These are phyloP conservation scores for Forbesichthys papilliferus DNA, from an alignment of 2,113 vertebrate genomes.

Conservation along the genomic window DNA sequence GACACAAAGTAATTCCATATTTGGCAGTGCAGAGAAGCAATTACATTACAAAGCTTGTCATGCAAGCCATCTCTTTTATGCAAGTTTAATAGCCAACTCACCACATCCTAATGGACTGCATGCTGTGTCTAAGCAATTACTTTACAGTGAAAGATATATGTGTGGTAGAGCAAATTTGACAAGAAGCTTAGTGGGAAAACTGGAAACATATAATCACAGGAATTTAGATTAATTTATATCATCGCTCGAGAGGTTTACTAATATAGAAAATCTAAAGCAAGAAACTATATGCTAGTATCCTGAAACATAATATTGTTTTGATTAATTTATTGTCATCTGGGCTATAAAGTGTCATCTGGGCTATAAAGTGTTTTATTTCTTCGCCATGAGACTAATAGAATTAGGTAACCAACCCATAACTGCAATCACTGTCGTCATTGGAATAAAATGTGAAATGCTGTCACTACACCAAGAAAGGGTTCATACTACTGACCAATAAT, in stretches of 20 bases:
- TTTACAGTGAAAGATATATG: constrained; percentile 60
- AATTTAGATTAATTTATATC: constrained; percentile 31
- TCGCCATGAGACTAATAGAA: too few species aligned
- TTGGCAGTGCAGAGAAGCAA: constrained; percentile 60
- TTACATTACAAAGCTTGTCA: constrained; percentile 64
- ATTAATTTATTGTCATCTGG: neutral
- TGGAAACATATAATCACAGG: constrained; percentile 41
- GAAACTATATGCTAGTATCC: neutral
- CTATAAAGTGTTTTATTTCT: too few species aligned
- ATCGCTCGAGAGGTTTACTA: constrained; percentile 2
- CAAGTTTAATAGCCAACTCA: constrained; percentile 72
- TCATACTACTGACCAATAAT: too few species aligned
- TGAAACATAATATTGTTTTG: neutral
- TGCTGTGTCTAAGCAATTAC: constrained; percentile 71
- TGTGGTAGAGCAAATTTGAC: constrained; percentile 51
- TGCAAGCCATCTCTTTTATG: constrained; percentile 65
- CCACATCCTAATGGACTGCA: constrained; percentile 66
- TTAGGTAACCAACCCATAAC: too few species aligned
- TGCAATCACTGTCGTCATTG: too few species aligned
- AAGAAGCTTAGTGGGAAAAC: constrained; percentile 40
- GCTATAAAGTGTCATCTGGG: too few species aligned
- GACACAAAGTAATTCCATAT: constrained; percentile 64
- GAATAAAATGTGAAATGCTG: too few species aligned
- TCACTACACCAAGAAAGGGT: too few species aligned
- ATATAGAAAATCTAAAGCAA: neutral